These are phyloP conservation scores for Laupala kohalensis DNA, from an alignment of 1,140 invertebrate species.

Conservation along the genomic window DNA sequence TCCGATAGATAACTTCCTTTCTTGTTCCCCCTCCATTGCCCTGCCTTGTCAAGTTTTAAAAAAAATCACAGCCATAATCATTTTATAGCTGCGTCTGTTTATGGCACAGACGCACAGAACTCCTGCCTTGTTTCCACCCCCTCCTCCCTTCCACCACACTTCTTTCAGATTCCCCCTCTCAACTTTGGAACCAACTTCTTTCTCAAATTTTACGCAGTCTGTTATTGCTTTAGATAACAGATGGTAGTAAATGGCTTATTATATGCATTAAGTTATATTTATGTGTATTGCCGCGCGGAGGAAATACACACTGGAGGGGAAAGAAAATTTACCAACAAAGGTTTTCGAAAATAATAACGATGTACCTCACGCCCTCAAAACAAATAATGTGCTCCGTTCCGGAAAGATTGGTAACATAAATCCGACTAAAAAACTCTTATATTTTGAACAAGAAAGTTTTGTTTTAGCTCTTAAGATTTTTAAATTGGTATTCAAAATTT, in stretches of 20 bases:
- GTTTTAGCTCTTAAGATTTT: no score
- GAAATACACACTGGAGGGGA: background rate
- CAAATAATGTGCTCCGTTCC: no score
- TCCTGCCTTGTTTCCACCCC: background rate
- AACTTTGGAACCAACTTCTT: background rate
- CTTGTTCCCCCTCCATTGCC: background rate
- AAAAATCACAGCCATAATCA: background rate
- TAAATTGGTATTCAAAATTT: no score
- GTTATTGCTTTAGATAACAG: background rate
- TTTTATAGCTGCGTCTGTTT: background rate
- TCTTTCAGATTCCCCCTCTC: background rate
- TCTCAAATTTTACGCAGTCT: background rate
- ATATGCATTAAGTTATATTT: background rate
- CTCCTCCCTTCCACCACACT: background rate
- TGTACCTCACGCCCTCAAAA: background rate
- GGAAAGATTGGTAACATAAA: no score
- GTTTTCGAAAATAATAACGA: background rate
- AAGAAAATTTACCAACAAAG: background rate
- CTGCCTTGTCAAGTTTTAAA: background rate
- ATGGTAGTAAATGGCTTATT: background rate
- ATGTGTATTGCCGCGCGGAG: background rate
- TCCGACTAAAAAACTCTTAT: no score
- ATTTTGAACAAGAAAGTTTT: no score
- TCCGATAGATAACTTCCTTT: no score
- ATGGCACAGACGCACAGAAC: background rate